Conservation (phyloP, 2,888 invertebrate species). For the Platynereis dumerilii region DNA sequence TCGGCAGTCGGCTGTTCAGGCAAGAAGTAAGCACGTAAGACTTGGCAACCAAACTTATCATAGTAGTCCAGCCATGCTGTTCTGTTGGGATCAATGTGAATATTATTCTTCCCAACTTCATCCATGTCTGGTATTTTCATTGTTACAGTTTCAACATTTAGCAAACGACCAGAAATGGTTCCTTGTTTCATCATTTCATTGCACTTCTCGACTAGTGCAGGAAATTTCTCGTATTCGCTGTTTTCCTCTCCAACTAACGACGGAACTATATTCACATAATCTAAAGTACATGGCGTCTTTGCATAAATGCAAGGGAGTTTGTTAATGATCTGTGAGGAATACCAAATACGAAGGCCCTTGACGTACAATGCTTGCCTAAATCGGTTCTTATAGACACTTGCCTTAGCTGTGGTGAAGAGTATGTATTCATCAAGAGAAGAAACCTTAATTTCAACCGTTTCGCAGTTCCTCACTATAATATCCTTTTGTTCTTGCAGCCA, state of each 20-base stretch:
- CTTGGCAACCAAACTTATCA: conserved; percentile 4
- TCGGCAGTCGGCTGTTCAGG: conserved; percentile 9
- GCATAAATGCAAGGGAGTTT: conserved; percentile 18
- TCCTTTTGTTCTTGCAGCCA: conserved; percentile 20
- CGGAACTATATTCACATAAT: conserved; percentile 10
- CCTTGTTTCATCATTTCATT: conserved; percentile 4
- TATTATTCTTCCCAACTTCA: neutral
- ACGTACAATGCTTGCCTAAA: conserved; percentile 11
- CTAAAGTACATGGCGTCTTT: conserved; percentile 10
- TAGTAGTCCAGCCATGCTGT: conserved; percentile 19
- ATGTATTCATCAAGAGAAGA: conserved; percentile 21
- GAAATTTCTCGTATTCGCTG: conserved; percentile 5
- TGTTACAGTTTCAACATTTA: conserved; percentile 22
- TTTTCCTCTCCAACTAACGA: conserved; percentile 8
- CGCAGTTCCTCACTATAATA: conserved; percentile 20
- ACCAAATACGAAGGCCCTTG: conserved; percentile 20
- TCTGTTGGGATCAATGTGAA: conserved; percentile 10
- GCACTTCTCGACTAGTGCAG: conserved; percentile 12
- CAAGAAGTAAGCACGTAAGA: conserved; percentile 9
- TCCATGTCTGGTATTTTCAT: conserved; percentile 14
- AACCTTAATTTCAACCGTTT: conserved; percentile 17
- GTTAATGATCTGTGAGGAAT: conserved; percentile 20
- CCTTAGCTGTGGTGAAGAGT: conserved; percentile 14
- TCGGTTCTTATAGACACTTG: conserved; percentile 13
- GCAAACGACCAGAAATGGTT: conserved; percentile 1